Conservation (phyloP, 64 coral and sea anemone species). For the Acropora tenuis region DNA sequence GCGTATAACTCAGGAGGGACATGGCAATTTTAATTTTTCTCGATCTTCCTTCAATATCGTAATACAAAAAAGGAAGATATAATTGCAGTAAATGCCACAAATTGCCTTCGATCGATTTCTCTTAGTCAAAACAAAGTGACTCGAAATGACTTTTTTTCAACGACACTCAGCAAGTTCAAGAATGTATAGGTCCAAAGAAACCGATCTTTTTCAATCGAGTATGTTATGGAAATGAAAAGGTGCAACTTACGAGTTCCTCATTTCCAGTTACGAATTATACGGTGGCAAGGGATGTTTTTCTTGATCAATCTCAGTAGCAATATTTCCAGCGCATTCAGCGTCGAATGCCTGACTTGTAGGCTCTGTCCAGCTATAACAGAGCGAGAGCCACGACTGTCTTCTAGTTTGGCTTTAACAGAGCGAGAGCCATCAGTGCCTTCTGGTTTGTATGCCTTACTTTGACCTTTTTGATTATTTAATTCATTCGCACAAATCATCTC, state of each 20-base stretch:
- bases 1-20: no score
- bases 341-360: background rate
- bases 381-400: no score
- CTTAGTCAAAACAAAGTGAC: background rate
- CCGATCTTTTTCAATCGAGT: no score
- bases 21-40: no score
- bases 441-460: no score
- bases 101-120: background rate
- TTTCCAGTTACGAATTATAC: background rate
- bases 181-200: no score
- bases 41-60: no score
- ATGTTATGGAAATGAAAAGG: no score
- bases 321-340: no score
- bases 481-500: background rate
- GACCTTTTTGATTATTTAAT: no score
- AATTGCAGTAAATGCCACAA: background rate
- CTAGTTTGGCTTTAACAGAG: no score
- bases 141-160: background rate
- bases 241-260: conserved; percentile 2
- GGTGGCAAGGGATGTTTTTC: background rate
- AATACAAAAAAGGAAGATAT: background rate
- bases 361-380: background rate
- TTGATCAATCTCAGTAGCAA: background rate
- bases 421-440: no score
- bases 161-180: background rate